Percentiles rank a stretch among this genome's conserved stretches.
Conservation (phyloP, 2,113 vertebrate genomes). For the Aspidoscelis tigris region DNA sequence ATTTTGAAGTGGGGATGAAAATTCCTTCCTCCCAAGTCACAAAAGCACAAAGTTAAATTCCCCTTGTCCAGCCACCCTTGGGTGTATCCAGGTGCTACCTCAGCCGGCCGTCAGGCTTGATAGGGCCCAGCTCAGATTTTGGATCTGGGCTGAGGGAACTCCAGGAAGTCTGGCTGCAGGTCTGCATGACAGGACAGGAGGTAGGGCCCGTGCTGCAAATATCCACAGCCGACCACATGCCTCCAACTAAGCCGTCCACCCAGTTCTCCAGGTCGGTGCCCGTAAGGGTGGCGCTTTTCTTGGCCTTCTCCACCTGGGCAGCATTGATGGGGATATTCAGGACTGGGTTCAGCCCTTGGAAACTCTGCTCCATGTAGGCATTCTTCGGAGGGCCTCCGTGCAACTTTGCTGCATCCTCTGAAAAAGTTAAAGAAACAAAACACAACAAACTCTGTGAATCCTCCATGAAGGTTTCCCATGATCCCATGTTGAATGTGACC, state of each 20-base stretch:
- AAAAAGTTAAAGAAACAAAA: slow-evolving; percentile 35
- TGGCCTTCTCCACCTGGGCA: slow-evolving; percentile 85
- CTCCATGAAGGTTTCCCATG: no score
- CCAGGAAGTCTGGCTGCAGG: slow-evolving; percentile 91
- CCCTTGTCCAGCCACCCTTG: slow-evolving; percentile 48
- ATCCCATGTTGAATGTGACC: no score
- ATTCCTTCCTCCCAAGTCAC: not conserved
- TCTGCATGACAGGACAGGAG: slow-evolving; percentile 89
- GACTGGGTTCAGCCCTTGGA: slow-evolving; percentile 93
- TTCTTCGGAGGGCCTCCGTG: slow-evolving; percentile 90
- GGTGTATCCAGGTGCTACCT: slow-evolving; percentile 85
- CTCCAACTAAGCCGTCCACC: slow-evolving; percentile 87
- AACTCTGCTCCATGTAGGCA: slow-evolving; percentile 99
- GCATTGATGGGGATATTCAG: slow-evolving; percentile 89
- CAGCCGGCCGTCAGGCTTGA: slow-evolving; percentile 88
- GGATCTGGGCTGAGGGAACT: slow-evolving; percentile 96
- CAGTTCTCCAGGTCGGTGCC: slow-evolving; percentile 86
- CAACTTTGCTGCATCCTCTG: slow-evolving; percentile 89
- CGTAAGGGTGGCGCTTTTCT: slow-evolving; percentile 82
- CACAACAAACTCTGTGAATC: slow-evolving; percentile 26
- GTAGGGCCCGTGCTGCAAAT: slow-evolving; percentile 84
- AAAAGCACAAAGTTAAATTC: slow-evolving; percentile 58
- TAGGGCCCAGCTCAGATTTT: slow-evolving; percentile 88
- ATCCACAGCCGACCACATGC: slow-evolving; percentile 90
- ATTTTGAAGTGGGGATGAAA: not conserved